Base-by-base conservation (phyloP, 2,797 vertebrate species). In the Valencia hispanica region DNA sequence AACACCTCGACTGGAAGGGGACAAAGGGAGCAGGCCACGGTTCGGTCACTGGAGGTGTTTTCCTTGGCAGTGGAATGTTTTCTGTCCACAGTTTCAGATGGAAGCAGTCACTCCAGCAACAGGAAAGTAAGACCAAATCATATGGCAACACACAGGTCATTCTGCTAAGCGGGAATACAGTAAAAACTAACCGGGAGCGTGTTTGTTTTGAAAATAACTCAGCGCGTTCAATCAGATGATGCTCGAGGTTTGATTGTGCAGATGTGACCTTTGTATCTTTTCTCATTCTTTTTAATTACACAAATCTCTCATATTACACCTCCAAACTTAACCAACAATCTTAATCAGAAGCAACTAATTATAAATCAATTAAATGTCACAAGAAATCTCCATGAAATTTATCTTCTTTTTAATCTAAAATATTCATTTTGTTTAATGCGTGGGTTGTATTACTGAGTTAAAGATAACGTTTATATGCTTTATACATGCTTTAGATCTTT, bases 71-170 rank as follows among this genome's bases (percentile, higher is more conserved):
- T 39, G 86, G 78, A 68, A 87, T 91, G 80, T 93, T 92, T 94
- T 93, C 88, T 92, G 89, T 90, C 82, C 82, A 11, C 78, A 74
- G 74, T 94, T 95, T 95, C 89, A 91, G 88, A 94, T 86, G 47
- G 90, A 91, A 90, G 87, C 86, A 85, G 91, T 94, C 93, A 90
- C 88, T 94, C 91, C 86, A 94, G 94, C 94, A 89, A 90, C 94
- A 94, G 94, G 95, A 96, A 96, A 94, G 90, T 86, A 88, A 89
- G 92, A 93, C 92, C 91, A 95, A 95, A 45, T 88, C 94, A 94
- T 86, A 82, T 91, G 87, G 91, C 90, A 91, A 89, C 91, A 91
- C 90, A 85, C 65, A 91, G 92, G 73, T 79, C 75, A 82, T 79
- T 84, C 81, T 84, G 85, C 89, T 87, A 89, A 68, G 80, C 74